Evolutionary conservation across 2,888 invertebrate genomes (phyloP), one percentile per base, ranked within the genome.

Genomic region (Tiliacea aurago): DNA sequence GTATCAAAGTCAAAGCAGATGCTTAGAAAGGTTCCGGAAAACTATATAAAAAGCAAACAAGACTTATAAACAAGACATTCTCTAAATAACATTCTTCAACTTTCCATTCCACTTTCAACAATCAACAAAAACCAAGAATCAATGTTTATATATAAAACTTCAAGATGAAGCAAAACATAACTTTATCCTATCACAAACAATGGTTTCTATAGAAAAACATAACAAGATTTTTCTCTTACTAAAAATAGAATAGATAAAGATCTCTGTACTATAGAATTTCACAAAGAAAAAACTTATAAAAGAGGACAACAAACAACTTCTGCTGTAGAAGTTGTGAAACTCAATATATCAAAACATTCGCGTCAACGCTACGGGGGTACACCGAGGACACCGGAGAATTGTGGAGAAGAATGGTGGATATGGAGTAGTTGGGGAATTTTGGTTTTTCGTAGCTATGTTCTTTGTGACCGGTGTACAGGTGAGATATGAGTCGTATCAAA

Each of bases 321-420:
- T 65, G 45, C 18, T 18, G 9, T 6, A 20, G 9, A 58, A 69
- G 51, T 78, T 78, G 13, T 62, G 43, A 58, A 73, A 73, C 56
- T 53, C 65, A 33, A 66, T 69, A 62, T 49, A 78, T 78, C 65
- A 69, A 53, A 64, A 58, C 49, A 51, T 64, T 70, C 2, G 47
- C 23, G 53, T 65, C 64, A 37, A 59, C 51, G 45, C 62, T 53
- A 11, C 63, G n/a, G n/a, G n/a, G 4, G 13, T 9, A 15, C n/a
- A 20, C 10, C 4, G 18, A 6, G 13, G 13, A 9, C 20, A 37
- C 10, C 7, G 28, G 49, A 51, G 33, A 64, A 45, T 18, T 51
- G 9, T 6, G 20, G 41, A 15, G 67, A 74, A 67, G 33, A 53
- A 33, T 18, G 20, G 9, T 4, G 56, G 64, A 64, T 41, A 11